A percentile compares a stretch with the other conserved stretches of the same genome.
These are phyloP conservation scores for Drosophila ananassae DNA, from an alignment of 1,140 invertebrate species.

Conservation along the genomic window DNA sequence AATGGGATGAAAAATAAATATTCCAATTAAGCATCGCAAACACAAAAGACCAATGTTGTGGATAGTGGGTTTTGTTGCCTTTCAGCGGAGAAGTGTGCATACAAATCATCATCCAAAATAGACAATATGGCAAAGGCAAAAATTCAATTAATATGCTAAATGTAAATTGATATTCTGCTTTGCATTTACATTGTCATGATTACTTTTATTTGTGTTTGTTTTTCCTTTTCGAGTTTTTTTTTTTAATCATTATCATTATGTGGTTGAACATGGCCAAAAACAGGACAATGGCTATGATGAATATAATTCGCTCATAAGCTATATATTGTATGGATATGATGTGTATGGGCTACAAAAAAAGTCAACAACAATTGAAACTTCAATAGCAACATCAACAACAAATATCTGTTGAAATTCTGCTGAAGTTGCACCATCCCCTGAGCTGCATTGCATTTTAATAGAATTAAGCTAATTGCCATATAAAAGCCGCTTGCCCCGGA, in stretches of 20 bases:
- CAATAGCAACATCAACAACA: constrained; percentile 3
- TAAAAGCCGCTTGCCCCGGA: constrained; percentile 43
- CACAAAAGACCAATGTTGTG: constrained; percentile 11
- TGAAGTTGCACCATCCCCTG: constrained; percentile 25
- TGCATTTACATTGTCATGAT: constrained; percentile 53
- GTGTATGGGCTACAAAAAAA: constrained; percentile 1
- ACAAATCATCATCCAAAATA: constrained; percentile 48
- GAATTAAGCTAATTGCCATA: constrained; percentile 76
- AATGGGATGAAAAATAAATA: constrained; percentile 77
- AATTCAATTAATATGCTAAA: constrained; percentile 80
- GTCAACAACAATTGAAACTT: neutral
- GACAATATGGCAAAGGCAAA: constrained; percentile 69
- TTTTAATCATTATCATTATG: constrained; percentile 43
- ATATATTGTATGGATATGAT: neutral
- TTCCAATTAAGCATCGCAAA: constrained; percentile 68
- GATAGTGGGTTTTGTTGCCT: neutral
- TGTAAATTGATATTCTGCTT: constrained; percentile 74
- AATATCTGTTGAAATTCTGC: constrained; percentile 7
- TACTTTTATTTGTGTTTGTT: constrained; percentile 45
- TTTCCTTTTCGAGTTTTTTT: constrained; percentile 13
- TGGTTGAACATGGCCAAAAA: constrained; percentile 1
- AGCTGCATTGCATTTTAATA: constrained; percentile 64
- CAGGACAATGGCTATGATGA: constrained; percentile 25
- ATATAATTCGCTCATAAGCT: constrained; percentile 35
- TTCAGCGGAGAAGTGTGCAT: constrained; percentile 10